A percentile compares a stretch with the other conserved stretches of the same genome.
These are phyloP conservation scores for Guaruba guarouba DNA, from an alignment of 2,113 vertebrate species.

Conservation along the genomic window DNA sequence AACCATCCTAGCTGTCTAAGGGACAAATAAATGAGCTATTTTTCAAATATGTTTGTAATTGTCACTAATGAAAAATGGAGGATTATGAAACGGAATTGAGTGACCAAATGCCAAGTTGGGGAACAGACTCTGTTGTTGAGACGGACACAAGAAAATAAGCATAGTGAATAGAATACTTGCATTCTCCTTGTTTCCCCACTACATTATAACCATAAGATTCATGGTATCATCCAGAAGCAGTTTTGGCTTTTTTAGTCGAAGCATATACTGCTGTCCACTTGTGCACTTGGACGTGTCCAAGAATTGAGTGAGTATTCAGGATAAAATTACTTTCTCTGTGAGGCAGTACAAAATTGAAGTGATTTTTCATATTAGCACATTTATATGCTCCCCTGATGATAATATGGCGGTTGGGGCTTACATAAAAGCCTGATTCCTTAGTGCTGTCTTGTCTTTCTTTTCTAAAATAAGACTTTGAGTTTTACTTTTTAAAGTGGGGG, in stretches of 20 bases:
- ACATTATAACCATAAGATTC: neutral
- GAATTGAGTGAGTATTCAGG: constrained; percentile 14
- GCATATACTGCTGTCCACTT: neutral
- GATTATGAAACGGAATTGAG: neutral
- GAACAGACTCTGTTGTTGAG: neutral
- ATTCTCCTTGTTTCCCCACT: neutral
- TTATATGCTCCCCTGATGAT: neutral
- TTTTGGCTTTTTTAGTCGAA: neutral
- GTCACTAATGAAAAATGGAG: neutral
- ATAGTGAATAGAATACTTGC: neutral
- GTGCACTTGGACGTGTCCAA: neutral
- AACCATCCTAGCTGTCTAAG: neutral
- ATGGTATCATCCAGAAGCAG: neutral
- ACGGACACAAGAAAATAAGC: neutral
- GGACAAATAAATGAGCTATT: neutral
- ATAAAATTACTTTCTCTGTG: constrained; percentile 45
- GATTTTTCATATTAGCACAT: constrained; percentile 30
- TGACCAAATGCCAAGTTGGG: neutral
- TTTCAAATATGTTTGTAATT: neutral
- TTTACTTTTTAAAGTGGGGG: neutral
- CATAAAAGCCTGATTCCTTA: neutral
- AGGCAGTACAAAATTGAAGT: constrained; percentile 14
- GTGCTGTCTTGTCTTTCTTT: neutral
- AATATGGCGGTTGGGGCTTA: neutral
- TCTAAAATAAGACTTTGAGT: neutral